Percentiles rank a stretch among this genome's conserved stretches.
phyloP scores from a whole-genome alignment of 2,797 vertebrate species.

The Kryptolebias ocellatus region DNA sequence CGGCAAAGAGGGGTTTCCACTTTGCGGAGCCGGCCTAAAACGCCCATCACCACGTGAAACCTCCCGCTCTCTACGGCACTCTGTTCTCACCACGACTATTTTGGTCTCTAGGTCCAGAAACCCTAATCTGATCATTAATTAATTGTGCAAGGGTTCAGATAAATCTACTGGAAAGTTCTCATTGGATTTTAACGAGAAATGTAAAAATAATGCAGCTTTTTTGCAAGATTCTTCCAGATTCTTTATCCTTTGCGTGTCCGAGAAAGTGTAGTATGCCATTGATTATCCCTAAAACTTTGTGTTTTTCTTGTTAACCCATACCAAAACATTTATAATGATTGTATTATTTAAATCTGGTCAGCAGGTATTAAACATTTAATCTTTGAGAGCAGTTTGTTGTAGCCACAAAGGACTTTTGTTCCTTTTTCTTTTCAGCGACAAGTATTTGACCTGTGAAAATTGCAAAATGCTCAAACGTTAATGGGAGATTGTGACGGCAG shows the following conservation, averaged over 20 bases:
- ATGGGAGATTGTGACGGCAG: constrained; percentile 5
- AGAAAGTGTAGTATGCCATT: no score
- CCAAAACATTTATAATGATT: no score
- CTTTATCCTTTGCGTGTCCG: neutral
- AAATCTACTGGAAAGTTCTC: constrained; percentile 26
- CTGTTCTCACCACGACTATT: constrained; percentile 38
- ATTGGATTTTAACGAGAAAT: constrained; percentile 21
- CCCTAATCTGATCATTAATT: constrained; percentile 52
- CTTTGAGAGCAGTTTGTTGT: neutral
- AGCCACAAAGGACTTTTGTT: neutral
- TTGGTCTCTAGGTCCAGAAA: constrained; percentile 31
- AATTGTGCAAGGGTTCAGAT: constrained; percentile 26
- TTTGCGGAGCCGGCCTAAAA: constrained; percentile 20
- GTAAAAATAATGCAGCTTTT: neutral
- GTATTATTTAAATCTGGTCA: no score
- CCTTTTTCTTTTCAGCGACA: neutral
- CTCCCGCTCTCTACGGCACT: neutral
- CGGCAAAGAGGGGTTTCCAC: constrained; percentile 45
- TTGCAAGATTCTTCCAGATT: neutral
- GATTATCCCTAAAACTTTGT: no score
- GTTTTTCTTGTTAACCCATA: no score
- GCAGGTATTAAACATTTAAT: no score
- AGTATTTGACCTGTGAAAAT: neutral
- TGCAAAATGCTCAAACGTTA: constrained; percentile 10
- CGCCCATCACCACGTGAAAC: constrained; percentile 18